Conservation (phyloP, 2,888 invertebrate species). For the Autographa gamma region DNA sequence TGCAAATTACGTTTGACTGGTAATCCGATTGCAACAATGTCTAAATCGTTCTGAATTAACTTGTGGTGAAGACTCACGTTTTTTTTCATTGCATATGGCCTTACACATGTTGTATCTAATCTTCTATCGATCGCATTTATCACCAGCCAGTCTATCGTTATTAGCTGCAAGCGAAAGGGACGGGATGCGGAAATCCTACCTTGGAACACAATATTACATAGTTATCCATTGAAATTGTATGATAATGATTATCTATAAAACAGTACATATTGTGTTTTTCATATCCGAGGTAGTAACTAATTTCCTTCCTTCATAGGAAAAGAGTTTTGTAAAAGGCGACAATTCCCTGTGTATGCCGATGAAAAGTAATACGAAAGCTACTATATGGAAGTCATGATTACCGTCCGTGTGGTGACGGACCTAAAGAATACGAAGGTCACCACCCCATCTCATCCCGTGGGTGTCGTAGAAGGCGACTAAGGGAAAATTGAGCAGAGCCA, state of each 20-base stretch:
- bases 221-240: background rate
- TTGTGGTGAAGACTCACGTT: background rate
- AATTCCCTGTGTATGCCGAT: too few species aligned
- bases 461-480: too few species aligned
- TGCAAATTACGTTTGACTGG: background rate
- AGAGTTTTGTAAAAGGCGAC: too few species aligned
- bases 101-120: background rate
- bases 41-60: background rate
- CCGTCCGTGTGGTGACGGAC: too few species aligned
- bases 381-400: too few species aligned
- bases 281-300: background rate
- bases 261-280: background rate
- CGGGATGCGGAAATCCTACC: constrained; percentile 2
- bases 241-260: background rate
- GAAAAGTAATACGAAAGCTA: too few species aligned
- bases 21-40: background rate
- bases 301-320: background rate
- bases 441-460: too few species aligned
- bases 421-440: too few species aligned
- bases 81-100: constrained; percentile 1
- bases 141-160: background rate
- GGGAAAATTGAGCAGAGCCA: too few species aligned
- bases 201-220: background rate
- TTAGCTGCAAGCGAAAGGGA: background rate
- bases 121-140: background rate